Evolutionary conservation across 1,140 invertebrate genomes (phyloP), one percentile per base, ranked within the genome.

Genomic region (Mycetomoellerius zeteki): DNA sequence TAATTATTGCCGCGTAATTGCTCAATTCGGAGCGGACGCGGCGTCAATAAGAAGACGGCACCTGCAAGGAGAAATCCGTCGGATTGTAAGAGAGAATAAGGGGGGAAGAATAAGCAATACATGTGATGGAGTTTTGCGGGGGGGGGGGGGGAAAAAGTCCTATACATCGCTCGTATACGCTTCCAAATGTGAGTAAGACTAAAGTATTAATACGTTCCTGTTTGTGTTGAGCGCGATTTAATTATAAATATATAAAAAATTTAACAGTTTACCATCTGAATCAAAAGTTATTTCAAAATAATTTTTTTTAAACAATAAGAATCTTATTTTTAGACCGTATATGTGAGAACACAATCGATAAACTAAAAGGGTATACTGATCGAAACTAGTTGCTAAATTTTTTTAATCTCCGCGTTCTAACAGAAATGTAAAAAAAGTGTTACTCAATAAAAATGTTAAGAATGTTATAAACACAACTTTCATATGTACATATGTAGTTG

Each of bases 1-100:
- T 94, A 94, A 95, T 95, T 94, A 93, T 91, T 88, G 65, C 86
- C 80, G 85, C 75, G 89, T 94, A 94, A 94, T 94, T 94, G 89
- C 92, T 93, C 91, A 91, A 94, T 94, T 93, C 80, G 84, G 77
- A 93, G 91, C 72, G 72, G 88, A 86, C 75, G 84, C 54, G 64
- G 69, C 71, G 50, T 81, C 82, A 60, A 85, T 62, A 33, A 71
- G 67, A 65, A 30, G 75, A 75, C 60, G 58, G 27, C 43, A 88
- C 65, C 64, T 78, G 24, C 8, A 7, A 16, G 10, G 52, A 43
- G 65, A 71, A 80, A 80, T 54, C 58, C 56, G 37, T 7, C 47
- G 43, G 43, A 73, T 58, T 27, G 60, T 21, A 30, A 47, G 12
- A 27, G 16, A 43, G 24, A 33, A 7, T 14, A 12, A 37, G 27